Conservation (phyloP, 2,113 vertebrate genomes). For the Campylomormyrus numenius region DNA sequence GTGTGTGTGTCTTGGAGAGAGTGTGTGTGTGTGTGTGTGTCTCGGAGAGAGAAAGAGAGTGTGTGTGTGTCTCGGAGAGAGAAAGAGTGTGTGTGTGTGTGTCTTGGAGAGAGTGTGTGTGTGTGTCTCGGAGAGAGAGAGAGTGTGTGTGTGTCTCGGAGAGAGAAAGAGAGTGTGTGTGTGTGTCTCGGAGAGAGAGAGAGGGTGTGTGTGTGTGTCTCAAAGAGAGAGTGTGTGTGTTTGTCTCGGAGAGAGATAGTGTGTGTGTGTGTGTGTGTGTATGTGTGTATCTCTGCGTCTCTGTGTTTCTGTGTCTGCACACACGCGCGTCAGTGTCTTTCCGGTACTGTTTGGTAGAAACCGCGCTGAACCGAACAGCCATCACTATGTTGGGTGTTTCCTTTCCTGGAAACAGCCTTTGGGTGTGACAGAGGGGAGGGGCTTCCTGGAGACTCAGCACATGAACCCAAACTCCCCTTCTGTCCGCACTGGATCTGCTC, state of each 20-base stretch:
- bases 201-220: neutral
- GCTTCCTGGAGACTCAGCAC: neutral
- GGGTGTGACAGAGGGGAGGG: constrained; percentile 6
- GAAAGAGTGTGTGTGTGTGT: neutral
- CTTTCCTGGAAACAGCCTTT: constrained; percentile 20
- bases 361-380: neutral
- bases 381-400: neutral
- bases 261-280: neutral
- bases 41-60: neutral
- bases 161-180: neutral
- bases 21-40: neutral
- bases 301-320: neutral
- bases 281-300: neutral
- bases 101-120: neutral
- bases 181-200: no score
- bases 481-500: neutral
- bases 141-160: neutral
- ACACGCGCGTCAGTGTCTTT: neutral
- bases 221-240: neutral
- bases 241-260: no score
- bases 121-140: neutral
- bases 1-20: neutral
- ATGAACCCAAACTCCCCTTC: neutral
- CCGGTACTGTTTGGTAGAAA: neutral
- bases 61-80: neutral